A percentile compares a stretch with the other conserved stretches of the same genome.
phyloP scores from a whole-genome alignment of 2,888 invertebrate genomes.

The Diarsia rubi region DNA sequence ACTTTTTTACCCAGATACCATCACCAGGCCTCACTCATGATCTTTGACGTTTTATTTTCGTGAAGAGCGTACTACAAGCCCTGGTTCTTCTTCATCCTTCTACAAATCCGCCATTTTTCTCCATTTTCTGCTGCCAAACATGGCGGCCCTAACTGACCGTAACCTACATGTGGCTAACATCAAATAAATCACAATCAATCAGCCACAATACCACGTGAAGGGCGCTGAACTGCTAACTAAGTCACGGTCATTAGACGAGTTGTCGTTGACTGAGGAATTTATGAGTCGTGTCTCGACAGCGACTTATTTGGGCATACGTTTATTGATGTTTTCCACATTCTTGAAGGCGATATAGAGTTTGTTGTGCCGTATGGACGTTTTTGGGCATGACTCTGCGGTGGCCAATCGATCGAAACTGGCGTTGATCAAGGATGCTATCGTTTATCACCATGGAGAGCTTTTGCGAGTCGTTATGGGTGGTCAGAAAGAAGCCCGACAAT shows the following conservation, averaged over 20 bases:
- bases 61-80: neutral
- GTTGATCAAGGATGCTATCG: no score
- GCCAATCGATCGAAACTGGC: no score
- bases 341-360: conserved; percentile 10
- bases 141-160: conserved; percentile 53
- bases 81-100: neutral
- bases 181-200: conserved; percentile 65
- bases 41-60: no score
- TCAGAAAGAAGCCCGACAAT: no score
- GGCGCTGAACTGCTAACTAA: conserved; percentile 67
- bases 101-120: neutral
- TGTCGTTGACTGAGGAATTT: conserved; percentile 26
- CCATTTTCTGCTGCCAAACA: conserved; percentile 15
- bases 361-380: neutral
- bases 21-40: no score
- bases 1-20: no score
- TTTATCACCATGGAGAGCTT: no score
- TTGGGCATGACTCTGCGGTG: neutral
- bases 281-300: conserved; percentile 15
- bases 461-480: no score
- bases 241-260: conserved; percentile 64
- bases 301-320: conserved; percentile 34
- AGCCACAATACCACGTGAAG: conserved; percentile 64
- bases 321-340: conserved; percentile 41
- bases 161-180: conserved; percentile 52